A percentile compares a stretch with the other conserved stretches of the same genome.
phyloP scores from a whole-genome alignment of 2,888 invertebrate genomes.

The Lampropteryx suffumata region DNA sequence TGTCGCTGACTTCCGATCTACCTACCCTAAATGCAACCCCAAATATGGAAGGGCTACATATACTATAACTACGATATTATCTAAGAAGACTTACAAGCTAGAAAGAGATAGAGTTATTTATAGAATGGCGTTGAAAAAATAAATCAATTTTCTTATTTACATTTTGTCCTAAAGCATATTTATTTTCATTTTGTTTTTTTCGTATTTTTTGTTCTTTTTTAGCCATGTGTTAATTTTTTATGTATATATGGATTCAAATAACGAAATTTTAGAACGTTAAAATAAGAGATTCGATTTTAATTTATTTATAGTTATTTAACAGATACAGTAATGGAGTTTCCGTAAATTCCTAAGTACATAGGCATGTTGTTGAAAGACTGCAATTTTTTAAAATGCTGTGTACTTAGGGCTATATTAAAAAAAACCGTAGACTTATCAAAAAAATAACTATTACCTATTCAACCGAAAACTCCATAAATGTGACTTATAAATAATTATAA shows the following conservation, averaged over 20 bases:
- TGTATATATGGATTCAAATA: not conserved
- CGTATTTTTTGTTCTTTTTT: constrained; percentile 11
- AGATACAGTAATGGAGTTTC: no score
- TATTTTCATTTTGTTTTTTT: constrained; percentile 14
- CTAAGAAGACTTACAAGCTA: constrained; percentile 10
- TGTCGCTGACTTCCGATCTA: constrained; percentile 5
- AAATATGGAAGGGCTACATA: not conserved
- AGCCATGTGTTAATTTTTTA: constrained; percentile 16
- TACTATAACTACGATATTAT: not conserved
- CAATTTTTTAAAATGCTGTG: no score
- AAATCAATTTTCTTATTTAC: constrained; percentile 8
- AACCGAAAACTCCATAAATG: no score
- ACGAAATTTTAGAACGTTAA: no score
- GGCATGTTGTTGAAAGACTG: no score
- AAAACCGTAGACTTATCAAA: no score
- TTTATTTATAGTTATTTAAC: no score
- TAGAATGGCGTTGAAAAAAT: constrained; percentile 22
- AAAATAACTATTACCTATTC: no score
- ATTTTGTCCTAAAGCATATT: constrained; percentile 20
- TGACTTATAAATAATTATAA: no score
- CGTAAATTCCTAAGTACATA: no score
- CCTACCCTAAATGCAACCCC: not conserved
- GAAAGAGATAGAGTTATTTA: constrained; percentile 9
- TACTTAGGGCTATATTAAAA: no score
- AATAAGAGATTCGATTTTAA: no score